Base-by-base conservation (phyloP, 2,888 invertebrate genomes). In the Caenorhabditis zanzibari region DNA sequence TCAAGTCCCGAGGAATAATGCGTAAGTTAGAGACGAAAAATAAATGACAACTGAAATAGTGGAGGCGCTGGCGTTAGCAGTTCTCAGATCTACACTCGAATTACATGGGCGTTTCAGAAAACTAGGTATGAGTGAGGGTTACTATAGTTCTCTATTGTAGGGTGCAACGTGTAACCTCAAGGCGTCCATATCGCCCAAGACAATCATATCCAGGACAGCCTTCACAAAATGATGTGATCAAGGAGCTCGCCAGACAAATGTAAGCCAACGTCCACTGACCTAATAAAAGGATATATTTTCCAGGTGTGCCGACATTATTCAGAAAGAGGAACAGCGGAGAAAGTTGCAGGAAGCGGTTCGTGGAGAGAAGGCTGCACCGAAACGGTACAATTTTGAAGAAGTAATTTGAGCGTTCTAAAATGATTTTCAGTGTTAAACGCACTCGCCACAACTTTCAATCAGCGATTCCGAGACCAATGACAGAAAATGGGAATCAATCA, bases 11-110 rank as follows among this genome's bases (percentile, higher is more conserved):
- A 35, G 75, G 66, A 75, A 49, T 68, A 68, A 47, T 19, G 12
- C 75, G 75, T 75, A 44, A 75, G 75, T 75, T 66, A 16, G 52
- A 38, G 52, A 52, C 49, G 12, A 47, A 19, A 26, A 6, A n/a
- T 9, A 16, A 9, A 49, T n/a, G 6, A 12, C 5, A 38, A 12
- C 38, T 38, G 38, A 38, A 38, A 22, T 35, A 35, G 22, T 52
- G 41, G 5, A 52, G 38, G 22, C n/a, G 26, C n/a, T 28, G 4
- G 10, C 2, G 3, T 6, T 19, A n/a, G n/a, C 7, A 6, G 44
- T 16, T 47, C 10, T n/a, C 10, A 44, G 44, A 6, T 41, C 41
- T 41, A 49, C n/a, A 22, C 9, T 2, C 6, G 7, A 52, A 52
- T 2, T 1, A 22, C 2, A 22, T 9, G 10, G 9, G 19, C 7